Conservation (phyloP, 2,797 vertebrate genomes). For the Rhinella marina region DNA sequence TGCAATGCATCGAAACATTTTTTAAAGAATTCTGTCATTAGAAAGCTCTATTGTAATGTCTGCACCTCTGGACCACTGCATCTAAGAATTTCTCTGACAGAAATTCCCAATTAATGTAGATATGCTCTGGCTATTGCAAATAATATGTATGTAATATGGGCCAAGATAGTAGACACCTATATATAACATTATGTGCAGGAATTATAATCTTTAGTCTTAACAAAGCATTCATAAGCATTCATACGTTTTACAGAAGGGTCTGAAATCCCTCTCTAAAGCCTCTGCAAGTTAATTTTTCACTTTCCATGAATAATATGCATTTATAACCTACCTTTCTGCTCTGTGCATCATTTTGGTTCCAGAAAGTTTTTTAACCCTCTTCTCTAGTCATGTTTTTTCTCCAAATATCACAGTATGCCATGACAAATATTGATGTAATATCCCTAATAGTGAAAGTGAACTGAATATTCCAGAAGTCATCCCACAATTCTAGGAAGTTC, state of each 20-base stretch:
- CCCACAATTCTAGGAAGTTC: constrained; percentile 10
- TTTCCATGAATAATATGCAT: background rate
- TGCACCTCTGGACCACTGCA: too few species aligned
- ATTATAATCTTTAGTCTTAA: background rate
- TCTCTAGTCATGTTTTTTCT: background rate
- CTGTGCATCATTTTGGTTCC: background rate
- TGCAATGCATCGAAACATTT: too few species aligned
- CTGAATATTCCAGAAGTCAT: constrained; percentile 14
- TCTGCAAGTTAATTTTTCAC: background rate
- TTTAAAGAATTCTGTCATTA: too few species aligned
- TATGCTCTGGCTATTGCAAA: too few species aligned
- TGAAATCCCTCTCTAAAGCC: background rate
- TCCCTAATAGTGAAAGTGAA: constrained; percentile 1
- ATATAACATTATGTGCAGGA: too few species aligned
- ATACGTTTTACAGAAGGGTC: background rate
- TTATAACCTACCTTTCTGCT: background rate
- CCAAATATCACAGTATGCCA: constrained; percentile 5
- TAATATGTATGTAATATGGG: too few species aligned
- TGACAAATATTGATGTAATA: constrained; percentile 18
- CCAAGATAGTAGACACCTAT: too few species aligned
- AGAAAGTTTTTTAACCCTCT: background rate
- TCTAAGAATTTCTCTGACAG: too few species aligned
- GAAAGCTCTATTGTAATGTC: too few species aligned
- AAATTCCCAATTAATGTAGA: too few species aligned
- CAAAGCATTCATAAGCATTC: background rate